These are phyloP conservation scores for Hyposoter dolosus DNA, from an alignment of 2,888 invertebrate genomes.

Conservation along the genomic window DNA sequence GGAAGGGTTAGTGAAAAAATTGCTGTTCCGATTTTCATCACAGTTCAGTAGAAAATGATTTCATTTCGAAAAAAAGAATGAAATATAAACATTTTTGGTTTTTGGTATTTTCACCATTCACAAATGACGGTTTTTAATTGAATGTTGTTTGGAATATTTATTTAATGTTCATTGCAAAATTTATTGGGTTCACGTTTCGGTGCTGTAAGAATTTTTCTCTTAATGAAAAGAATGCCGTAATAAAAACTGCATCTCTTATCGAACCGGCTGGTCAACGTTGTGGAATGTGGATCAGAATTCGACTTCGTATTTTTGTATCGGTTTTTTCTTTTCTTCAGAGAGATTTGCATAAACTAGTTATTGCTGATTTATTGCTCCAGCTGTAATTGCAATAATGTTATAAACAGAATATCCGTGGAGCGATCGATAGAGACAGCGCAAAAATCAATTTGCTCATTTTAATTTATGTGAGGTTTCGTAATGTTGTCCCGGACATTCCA, in stretches of 20 bases:
- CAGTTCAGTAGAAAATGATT: too few species aligned
- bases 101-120: too few species aligned
- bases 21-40: too few species aligned
- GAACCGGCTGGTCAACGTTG: constrained; percentile 10
- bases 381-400: background rate
- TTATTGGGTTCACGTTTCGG: background rate
- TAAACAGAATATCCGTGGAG: background rate
- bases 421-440: background rate
- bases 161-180: background rate
- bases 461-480: constrained; percentile 63
- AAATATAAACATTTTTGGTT: too few species aligned
- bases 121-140: background rate
- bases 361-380: background rate
- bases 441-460: constrained; percentile 54
- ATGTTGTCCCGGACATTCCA: constrained; percentile 24
- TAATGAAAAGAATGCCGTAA: background rate
- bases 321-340: background rate
- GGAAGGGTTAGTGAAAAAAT: too few species aligned
- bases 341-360: constrained; percentile 34
- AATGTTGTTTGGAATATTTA: background rate
- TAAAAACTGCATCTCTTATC: constrained; percentile 3
- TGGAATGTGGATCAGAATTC: constrained; percentile 18
- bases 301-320: constrained; percentile 2
- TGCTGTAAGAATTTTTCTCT: background rate
- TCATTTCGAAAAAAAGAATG: too few species aligned